Base-by-base conservation (phyloP, 1,140 invertebrate genomes). In the Lutraria rhynchaena region DNA sequence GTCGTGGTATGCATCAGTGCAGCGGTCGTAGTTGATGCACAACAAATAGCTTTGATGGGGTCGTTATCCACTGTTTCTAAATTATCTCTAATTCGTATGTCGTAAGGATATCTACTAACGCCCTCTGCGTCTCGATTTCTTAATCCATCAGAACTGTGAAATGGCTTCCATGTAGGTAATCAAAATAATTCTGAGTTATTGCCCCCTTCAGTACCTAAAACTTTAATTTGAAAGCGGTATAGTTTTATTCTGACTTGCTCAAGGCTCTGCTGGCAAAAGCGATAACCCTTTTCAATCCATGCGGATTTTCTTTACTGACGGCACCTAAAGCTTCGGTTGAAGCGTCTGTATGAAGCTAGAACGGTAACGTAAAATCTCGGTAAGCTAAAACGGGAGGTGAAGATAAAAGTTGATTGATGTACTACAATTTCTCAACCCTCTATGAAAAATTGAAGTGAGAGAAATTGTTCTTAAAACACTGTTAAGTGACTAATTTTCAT, bases 241-340 rank as follows among this genome's bases (percentile, higher is more conserved):
- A 49, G 46, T 49, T 49, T 49, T n/a, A 49, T n/a, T 49, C 46
- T 49, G 46, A 49, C 11, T 49, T 49, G n/a, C n/a, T 49, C 46
- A 49, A 49, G 46, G 46, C 46, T n/a, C 46, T 49, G n/a, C 46
- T 49, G 46, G 46, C 46, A 49, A 49, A 49, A n/a, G 46, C 11
- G n/a, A 49, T 49, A 13, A 49, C 11, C 46, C 46, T 49, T 13
- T 49, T 49, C 46, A 13, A n/a, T 11, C 46, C 46, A 49, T 49
- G n/a, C n/a, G 11, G 46, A 11, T 13, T n/a, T 49, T 49, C 11
- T 13, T 49, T 13, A 11, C 11, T 11, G 11, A 49, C 46, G 11
- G 46, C n/a, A 49, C 46, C 46, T n/a, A 49, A 49, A 13, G 46
- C n/a, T 49, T 49, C n/a, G 11, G n/a, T n/a, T 13, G 46, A 49